Evolutionary conservation across 2,113 vertebrate genomes (phyloP), one percentile per base, ranked within the genome.

Genomic region (Pholis gunnellus): DNA sequence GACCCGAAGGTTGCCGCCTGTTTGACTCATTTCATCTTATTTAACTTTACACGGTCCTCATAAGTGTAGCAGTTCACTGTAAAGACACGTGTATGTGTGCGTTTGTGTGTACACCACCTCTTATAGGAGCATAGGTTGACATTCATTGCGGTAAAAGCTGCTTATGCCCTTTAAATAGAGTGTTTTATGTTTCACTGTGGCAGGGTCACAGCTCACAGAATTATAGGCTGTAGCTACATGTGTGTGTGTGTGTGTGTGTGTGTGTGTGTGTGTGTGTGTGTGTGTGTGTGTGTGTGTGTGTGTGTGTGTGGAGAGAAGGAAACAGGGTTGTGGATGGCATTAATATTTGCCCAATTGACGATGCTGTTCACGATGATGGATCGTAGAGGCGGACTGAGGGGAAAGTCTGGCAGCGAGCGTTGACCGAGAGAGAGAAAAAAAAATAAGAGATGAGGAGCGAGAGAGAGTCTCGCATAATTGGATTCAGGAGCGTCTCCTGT

Each of bases 401-500:
- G 65, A 71, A 60, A 70, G 71, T 75, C 80, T 81, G 80, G 73
- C 44, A 38, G 61, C n/a, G 50, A 75, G 52, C 2, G 44, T 17
- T 65, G 60, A 65, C 72, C 14, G 5, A 81, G 18, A 40, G 59
- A 69, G 22, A 66, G 9, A 40, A 9, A 71, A 54, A 63, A 59
- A 18, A 77, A 5, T 29, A 14, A 27, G 40, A 64, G 60, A 57
- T 8, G 34, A 75, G 22, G 17, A 34, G 15, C 81, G 61, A 75
- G 64, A 79, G 61, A 75, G 20, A 68, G 20, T 29, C 77, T 83
- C 81, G 76, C 52, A 82, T 87, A 85, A 84, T 87, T 89, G 73
- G 88, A 89, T 64, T 78, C 70, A 78, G 85, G 85, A 89, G 66
- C 36, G 27, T 89, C 89, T 90, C 72, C 78, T 82, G 88, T 89